These are phyloP conservation scores for Dendrolimus kikuchii DNA, from an alignment of 1,140 invertebrate species.

Conservation along the genomic window DNA sequence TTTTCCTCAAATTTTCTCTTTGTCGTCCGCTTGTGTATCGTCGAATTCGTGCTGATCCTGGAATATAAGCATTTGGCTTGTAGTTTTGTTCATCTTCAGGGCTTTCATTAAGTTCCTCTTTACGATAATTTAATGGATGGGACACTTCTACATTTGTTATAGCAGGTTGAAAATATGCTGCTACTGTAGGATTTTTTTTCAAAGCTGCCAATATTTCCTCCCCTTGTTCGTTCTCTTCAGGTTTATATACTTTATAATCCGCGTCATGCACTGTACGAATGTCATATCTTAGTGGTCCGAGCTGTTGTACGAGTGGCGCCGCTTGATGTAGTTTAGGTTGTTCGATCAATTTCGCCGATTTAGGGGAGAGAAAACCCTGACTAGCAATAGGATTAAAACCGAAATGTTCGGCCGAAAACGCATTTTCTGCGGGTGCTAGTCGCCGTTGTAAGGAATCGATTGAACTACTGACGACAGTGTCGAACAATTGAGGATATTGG, in stretches of 20 bases:
- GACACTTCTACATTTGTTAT: constrained; percentile 59
- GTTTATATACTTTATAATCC: constrained; percentile 63
- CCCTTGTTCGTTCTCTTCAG: constrained; percentile 50
- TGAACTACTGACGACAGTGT: constrained; percentile 61
- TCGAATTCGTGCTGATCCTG: constrained; percentile 58
- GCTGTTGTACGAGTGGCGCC: constrained; percentile 34
- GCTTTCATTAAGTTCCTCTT: constrained; percentile 47
- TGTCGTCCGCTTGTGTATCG: constrained; percentile 53
- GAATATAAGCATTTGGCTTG: constrained; percentile 64
- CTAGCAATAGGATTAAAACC: constrained; percentile 66
- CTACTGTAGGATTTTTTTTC: constrained; percentile 57
- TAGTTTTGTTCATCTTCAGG: constrained; percentile 52
- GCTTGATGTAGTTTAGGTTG: constrained; percentile 31
- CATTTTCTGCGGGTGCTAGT: constrained; percentile 45
- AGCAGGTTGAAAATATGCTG: constrained; percentile 56
- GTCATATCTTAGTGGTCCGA: constrained; percentile 55
- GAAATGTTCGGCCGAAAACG: constrained; percentile 57
- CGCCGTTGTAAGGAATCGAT: constrained; percentile 59
- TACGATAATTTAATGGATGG: constrained; percentile 53
- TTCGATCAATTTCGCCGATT: constrained; percentile 37
- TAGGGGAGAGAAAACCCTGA: constrained; percentile 48
- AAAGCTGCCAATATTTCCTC: constrained; percentile 51
- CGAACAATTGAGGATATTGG: constrained; percentile 61
- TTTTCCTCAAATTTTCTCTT: constrained; percentile 44
- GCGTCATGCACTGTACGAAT: constrained; percentile 62